phyloP scores from a whole-genome alignment of 2,888 invertebrate genomes.

The Lottia scabra region DNA sequence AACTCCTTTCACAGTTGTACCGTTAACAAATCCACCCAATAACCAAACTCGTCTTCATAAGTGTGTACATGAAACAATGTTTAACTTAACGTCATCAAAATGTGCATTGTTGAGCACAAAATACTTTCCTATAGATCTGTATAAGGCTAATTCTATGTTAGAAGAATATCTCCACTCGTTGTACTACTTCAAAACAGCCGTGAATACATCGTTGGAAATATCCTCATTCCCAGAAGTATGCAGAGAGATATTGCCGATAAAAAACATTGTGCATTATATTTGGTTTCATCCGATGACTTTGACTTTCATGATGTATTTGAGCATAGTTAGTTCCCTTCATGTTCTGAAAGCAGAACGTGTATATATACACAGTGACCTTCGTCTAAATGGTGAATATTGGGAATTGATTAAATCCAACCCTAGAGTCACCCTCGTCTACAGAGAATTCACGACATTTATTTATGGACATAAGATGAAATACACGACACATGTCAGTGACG shows the following conservation, averaged over 20 bases:
- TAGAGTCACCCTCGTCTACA: slow-evolving; percentile 37
- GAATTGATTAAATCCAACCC: slow-evolving; percentile 45
- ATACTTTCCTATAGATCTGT: slow-evolving; percentile 50
- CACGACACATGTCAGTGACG: slow-evolving; percentile 58
- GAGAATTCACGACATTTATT: slow-evolving; percentile 43
- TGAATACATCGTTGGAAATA: slow-evolving; percentile 20
- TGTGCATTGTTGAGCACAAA: slow-evolving; percentile 19
- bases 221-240: background rate
- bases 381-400: slow-evolving; percentile 54
- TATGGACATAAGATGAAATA: slow-evolving; percentile 50
- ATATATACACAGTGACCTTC: slow-evolving; percentile 58
- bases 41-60: background rate
- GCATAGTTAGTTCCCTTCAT: slow-evolving; percentile 56
- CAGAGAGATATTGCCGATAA: slow-evolving; percentile 33
- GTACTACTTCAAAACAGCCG: slow-evolving; percentile 23
- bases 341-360: slow-evolving; percentile 56
- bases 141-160: slow-evolving; percentile 41
- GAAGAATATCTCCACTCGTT: slow-evolving; percentile 29
- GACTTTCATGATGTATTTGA: slow-evolving; percentile 61
- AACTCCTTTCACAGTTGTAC: background rate
- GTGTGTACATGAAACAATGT: too few relatives aligned
- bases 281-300: slow-evolving; percentile 57
- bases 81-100: background rate
- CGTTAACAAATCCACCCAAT: background rate
- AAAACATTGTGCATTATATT: slow-evolving; percentile 63